Evolutionary conservation across 2,888 invertebrate genomes (phyloP).

Genomic region (Papilio protenor): DNA sequence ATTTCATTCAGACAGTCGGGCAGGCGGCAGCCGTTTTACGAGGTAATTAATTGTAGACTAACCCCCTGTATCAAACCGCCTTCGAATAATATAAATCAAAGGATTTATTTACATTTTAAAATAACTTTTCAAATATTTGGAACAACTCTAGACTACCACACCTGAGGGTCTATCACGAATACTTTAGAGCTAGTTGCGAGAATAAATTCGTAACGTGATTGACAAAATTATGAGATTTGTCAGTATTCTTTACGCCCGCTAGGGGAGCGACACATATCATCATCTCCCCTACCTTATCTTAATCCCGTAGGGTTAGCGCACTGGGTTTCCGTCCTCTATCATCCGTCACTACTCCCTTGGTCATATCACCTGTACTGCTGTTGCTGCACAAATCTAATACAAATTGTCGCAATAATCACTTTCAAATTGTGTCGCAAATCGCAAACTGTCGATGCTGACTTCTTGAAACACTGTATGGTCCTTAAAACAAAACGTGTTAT

Average conservation of each 20-base stretch:
- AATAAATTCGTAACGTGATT: too few relatives aligned
- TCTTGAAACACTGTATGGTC: neutral
- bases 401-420: too few relatives aligned
- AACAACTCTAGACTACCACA: neutral
- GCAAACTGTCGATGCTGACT: neutral
- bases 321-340: too few relatives aligned
- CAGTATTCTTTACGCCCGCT: too few relatives aligned
- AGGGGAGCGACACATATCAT: too few relatives aligned
- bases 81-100: conserved; percentile 39
- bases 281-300: too few relatives aligned
- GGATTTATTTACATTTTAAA: conserved; percentile 37
- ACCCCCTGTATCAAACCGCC: conserved; percentile 35
- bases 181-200: neutral
- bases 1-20: conserved; percentile 39
- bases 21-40: conserved; percentile 42
- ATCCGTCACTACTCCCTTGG: too few relatives aligned
- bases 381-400: too few relatives aligned
- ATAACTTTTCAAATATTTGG: conserved; percentile 20
- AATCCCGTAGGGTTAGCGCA: too few relatives aligned
- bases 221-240: too few relatives aligned
- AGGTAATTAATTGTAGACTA: conserved; percentile 43
- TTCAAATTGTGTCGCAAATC: too few relatives aligned
- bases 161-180: neutral
- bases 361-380: too few relatives aligned
- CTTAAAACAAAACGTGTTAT: neutral